A percentile compares a stretch with the other conserved stretches of the same genome.
These are phyloP conservation scores for Cepaea nemoralis DNA, from an alignment of 1,140 invertebrate species.

Conservation along the genomic window DNA sequence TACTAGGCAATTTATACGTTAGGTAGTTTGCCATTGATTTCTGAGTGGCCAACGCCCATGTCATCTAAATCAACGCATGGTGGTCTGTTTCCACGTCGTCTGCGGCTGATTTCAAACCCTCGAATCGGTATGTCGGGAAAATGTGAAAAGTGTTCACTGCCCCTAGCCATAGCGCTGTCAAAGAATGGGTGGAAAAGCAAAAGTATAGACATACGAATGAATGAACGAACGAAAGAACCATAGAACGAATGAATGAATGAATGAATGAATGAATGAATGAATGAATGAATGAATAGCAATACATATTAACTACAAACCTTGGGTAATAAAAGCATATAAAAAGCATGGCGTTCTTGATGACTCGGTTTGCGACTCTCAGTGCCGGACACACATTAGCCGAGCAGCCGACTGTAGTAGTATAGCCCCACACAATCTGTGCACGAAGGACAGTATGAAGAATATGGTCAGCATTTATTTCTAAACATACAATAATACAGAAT, in stretches of 20 bases:
- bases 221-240: no score
- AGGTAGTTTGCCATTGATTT: no score
- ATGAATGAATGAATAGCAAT: background rate
- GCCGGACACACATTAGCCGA: conserved; percentile 33
- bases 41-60: no score
- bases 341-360: conserved; percentile 32
- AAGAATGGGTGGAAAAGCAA: background rate
- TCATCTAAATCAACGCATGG: no score
- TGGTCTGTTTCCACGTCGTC: no score
- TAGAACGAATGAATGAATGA: no score
- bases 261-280: background rate
- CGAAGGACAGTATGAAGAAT: background rate
- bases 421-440: conserved; percentile 43
- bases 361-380: conserved; percentile 21
- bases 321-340: conserved; percentile 47
- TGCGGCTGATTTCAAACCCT: no score
- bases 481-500: no score
- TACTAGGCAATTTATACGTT: no score
- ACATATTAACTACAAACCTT: conserved; percentile 28
- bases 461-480: background rate
- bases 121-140: no score
- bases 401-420: conserved; percentile 41
- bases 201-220: background rate
- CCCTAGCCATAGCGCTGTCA: no score
- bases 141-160: no score